Base-by-base conservation (phyloP, 2,888 invertebrate genomes). In the Sicus ferrugineus region DNA sequence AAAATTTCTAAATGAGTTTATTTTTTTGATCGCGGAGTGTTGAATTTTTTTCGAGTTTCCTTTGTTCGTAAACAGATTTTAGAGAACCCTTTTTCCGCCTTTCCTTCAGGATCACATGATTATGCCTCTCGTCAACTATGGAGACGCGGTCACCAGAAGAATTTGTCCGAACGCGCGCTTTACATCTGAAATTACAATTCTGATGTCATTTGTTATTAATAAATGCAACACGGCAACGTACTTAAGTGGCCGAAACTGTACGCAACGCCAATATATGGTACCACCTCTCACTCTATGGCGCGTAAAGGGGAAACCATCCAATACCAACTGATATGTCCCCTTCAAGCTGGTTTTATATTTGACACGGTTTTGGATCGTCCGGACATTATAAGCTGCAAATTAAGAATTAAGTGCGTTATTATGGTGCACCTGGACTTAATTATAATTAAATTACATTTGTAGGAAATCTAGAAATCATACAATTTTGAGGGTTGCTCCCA, bases 251-350 rank as follows among this genome's bases (percentile, higher is more conserved):
- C 78, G 76, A 75, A 80, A 81, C 72, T 83, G 82, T 14, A 82
- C 82, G 75, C 83, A 83, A 64, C 82, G 77, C 83, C 83, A 83
- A 72, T 83, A 83, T 65, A 80, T 80, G 28, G 81, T 81, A n/a
- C 78, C 77, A 26, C 76, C 78, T 54, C 79, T 70, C 7, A 80
- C 76, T 23, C 83, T 74, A 71, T 83, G 83, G 46, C 81, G 75
- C 0, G 83, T 81, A 68, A 80, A 82, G 4, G 81, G 81, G 73
- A 75, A 83, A 16, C 80, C 81, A 75, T 82, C 78, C 23, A 80
- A 71, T 52, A 80, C 81, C 34, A 83, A 68, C 71, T 83, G 83
- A 64, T 77, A 75, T 4, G 79, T 78, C 21, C 82, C 82, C 70
- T 83, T 83, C 50, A 81, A 72, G 52, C 81, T 81, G 9, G 74